Evolutionary conservation across 2,888 invertebrate genomes (phyloP), one percentile per base, ranked within the genome.

Genomic region (Cantharis rustica): DNA sequence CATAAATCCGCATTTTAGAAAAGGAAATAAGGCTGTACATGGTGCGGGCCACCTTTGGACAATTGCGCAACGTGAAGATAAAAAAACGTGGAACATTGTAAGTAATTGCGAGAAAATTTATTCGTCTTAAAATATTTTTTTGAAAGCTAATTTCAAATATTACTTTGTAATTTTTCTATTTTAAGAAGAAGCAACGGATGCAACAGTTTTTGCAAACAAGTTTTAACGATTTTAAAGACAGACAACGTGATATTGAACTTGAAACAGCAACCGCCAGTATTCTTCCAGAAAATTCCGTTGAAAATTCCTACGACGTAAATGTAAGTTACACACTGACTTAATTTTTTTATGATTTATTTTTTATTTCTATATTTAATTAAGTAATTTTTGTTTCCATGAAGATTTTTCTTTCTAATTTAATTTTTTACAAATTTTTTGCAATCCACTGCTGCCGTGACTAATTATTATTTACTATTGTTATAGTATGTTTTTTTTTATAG

Each of bases 41-140:
- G 96, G 96, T 2, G 96, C 96, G 2, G 96, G 96, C 0, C 96
- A 97, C 87, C 90, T 96, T 61, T 97, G 96, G 96, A 95, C 95
- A 0, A 92, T 96, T 64, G 95, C 95, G 0, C 94, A 91, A 84
- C 90, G 90, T 13, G 91, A 91, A 79, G 91, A 91, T 16, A 89
- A 88, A n/a, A 86, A 90, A 79, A 89, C 91, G 27, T 90, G 90
- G 90, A 90, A 91, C 82, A 90, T 91, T 84, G 91, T 91, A 88
- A 88, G 89, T 84, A 31, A n/a, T 68, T 27, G 31, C 16, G 16
- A 62, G 10, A 20, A 69, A 69, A 16, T 23, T 27, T 16, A 26
- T n/a, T 68, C 27, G 23, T 63, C 61, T 69, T 61, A 31, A 26
- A 16, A 47, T 17, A 16, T 63, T 72, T 10, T 68, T 10, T 68